Evolutionary conservation across 2,113 vertebrate species (phyloP).

Genomic region (Felis chaus): DNA sequence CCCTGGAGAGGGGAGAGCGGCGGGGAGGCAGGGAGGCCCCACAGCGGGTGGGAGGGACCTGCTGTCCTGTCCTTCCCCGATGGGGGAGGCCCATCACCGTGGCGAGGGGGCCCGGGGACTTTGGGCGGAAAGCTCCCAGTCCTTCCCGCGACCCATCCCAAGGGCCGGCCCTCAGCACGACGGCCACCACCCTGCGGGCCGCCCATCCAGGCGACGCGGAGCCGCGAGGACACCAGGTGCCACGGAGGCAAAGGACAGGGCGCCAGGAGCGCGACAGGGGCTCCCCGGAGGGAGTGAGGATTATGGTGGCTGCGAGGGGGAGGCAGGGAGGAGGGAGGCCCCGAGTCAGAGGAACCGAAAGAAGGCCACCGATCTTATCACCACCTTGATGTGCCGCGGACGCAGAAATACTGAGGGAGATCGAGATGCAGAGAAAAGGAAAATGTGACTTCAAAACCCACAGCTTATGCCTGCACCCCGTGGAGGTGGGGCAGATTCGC

Average conservation of each 20-base stretch:
- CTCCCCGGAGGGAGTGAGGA: background rate
- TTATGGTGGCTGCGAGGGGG: background rate
- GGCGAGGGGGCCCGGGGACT: background rate
- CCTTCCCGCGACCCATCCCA: rapidly evolving
- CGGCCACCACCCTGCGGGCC: rapidly evolving
- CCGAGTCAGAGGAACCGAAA: background rate
- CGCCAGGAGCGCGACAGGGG: rapidly evolving
- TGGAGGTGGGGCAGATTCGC: background rate
- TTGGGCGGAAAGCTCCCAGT: rapidly evolving
- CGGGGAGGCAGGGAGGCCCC: background rate
- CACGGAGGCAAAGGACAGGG: background rate
- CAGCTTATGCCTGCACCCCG: rapidly evolving
- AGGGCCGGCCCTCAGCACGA: rapidly evolving
- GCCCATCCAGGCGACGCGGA: background rate
- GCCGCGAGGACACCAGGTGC: rapidly evolving
- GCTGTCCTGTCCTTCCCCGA: background rate
- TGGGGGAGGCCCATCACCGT: background rate
- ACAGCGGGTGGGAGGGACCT: background rate
- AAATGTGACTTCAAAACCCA: background rate
- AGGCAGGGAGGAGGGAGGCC: no score
- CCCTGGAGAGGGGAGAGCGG: background rate
- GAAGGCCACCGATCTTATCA: background rate
- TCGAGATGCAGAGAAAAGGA: rapidly evolving
- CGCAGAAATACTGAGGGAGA: rapidly evolving
- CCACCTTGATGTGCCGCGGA: rapidly evolving